A percentile compares a stretch with the other conserved stretches of the same genome.
phyloP scores from a whole-genome alignment of 2,888 invertebrate genomes.

The Ctenicera cuprea region DNA sequence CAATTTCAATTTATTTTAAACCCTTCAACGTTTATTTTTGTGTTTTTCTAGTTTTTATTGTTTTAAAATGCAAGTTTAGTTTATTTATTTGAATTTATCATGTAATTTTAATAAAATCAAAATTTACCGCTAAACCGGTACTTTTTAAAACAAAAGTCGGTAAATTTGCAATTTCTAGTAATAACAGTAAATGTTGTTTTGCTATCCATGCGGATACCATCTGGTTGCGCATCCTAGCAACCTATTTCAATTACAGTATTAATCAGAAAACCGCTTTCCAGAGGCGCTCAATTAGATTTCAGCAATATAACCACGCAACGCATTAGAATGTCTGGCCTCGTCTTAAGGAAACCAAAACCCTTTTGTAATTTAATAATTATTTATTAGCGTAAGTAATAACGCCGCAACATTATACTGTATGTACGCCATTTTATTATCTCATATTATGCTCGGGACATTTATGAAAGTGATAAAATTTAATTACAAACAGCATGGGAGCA shows the following conservation, averaged over 20 bases:
- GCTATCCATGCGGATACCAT: background rate
- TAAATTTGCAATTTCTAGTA: no score
- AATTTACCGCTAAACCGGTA: no score
- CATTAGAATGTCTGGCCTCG: constrained; percentile 8
- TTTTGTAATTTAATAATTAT: constrained; percentile 34
- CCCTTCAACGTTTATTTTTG: no score
- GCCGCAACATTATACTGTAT: constrained; percentile 17
- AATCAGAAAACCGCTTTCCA: constrained; percentile 29
- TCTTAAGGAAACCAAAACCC: constrained; percentile 17
- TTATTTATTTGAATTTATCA: no score
- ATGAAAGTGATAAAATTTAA: constrained; percentile 52
- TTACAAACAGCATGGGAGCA: constrained; percentile 41
- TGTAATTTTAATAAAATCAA: no score
- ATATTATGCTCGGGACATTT: constrained; percentile 43
- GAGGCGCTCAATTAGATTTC: constrained; percentile 22
- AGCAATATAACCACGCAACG: constrained; percentile 13
- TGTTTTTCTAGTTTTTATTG: no score
- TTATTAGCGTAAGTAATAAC: constrained; percentile 31
- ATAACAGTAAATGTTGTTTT: background rate
- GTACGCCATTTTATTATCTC: constrained; percentile 40
- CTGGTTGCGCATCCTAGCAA: background rate
- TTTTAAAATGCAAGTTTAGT: no score
- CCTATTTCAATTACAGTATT: constrained; percentile 17
- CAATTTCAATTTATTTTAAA: no score
- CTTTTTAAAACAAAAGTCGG: no score